Conservation (phyloP, 2,797 vertebrate species). For the Manis javanica region DNA sequence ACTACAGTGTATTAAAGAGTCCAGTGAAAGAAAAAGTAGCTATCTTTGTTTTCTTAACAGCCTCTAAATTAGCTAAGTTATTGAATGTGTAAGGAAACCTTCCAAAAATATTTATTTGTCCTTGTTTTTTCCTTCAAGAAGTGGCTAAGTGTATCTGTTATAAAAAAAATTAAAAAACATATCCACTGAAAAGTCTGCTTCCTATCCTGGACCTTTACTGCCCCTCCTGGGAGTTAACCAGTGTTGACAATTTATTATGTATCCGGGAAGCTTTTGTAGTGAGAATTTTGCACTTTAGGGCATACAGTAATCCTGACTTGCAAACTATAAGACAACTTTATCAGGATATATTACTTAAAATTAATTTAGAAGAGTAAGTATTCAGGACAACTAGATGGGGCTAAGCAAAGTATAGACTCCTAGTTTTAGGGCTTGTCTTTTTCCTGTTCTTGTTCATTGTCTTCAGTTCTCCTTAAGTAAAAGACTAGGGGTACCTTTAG, state of each 20-base stretch:
- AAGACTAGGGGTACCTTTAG: not conserved
- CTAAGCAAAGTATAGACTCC: not conserved
- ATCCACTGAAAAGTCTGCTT: not conserved
- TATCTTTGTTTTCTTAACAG: not conserved
- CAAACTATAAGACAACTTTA: not conserved
- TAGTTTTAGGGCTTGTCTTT: not conserved
- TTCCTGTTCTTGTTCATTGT: not conserved
- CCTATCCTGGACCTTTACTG: not conserved
- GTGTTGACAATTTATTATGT: not conserved
- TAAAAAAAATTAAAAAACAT: not conserved
- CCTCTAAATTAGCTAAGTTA: not conserved
- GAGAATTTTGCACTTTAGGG: not conserved
- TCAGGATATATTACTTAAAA: not conserved
- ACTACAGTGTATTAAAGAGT: not conserved
- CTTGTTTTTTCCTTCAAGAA: not conserved
- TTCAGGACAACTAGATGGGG: slow-evolving; percentile 12
- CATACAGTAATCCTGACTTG: slow-evolving; percentile 17
- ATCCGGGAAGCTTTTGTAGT: not conserved
- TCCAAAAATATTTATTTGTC: not conserved
- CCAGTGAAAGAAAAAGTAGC: not conserved
- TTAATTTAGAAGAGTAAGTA: slow-evolving; percentile 4
- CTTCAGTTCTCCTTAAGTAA: not conserved
- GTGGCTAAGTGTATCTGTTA: not conserved
- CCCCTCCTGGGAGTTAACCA: not conserved
- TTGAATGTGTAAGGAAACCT: not conserved